Evolutionary conservation across 2,797 vertebrate species (phyloP).

Genomic region (Borostomias antarcticus): DNA sequence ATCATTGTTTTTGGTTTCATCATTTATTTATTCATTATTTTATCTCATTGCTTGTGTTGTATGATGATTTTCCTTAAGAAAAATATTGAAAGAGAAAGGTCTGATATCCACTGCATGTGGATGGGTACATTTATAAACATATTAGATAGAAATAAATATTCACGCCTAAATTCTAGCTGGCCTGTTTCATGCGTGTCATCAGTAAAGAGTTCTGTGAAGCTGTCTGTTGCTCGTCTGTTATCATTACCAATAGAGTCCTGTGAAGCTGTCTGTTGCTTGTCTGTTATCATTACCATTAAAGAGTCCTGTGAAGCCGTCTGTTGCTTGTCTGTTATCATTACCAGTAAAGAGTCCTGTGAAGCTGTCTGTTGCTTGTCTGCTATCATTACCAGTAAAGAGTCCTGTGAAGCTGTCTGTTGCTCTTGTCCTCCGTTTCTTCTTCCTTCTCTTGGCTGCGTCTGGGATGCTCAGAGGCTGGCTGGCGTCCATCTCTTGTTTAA

Average conservation of each 20-base stretch:
- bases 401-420: slow-evolving; percentile 85
- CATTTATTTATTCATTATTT: too few species aligned
- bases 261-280: slow-evolving; percentile 80
- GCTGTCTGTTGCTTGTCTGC: background rate
- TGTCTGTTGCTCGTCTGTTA: background rate
- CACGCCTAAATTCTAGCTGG: background rate
- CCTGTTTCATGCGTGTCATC: too few species aligned
- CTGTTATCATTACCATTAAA: background rate
- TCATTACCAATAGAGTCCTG: slow-evolving; percentile 89
- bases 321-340: too few species aligned
- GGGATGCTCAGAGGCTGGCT: slow-evolving; percentile 87
- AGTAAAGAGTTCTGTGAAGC: background rate
- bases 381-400: slow-evolving; percentile 90
- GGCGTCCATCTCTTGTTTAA: slow-evolving; percentile 82
- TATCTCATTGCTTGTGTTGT: too few species aligned
- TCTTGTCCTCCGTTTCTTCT: slow-evolving; percentile 89
- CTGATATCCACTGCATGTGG: background rate
- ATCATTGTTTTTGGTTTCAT: too few species aligned
- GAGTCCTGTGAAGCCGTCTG: too few species aligned
- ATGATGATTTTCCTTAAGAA: too few species aligned
- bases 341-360: background rate
- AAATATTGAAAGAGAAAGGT: too few species aligned
- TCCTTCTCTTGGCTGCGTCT: slow-evolving; percentile 83
- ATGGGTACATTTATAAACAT: background rate
- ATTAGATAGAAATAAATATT: background rate